These are phyloP conservation scores for Leucozona laternaria DNA, from an alignment of 2,888 invertebrate species.

Conservation along the genomic window DNA sequence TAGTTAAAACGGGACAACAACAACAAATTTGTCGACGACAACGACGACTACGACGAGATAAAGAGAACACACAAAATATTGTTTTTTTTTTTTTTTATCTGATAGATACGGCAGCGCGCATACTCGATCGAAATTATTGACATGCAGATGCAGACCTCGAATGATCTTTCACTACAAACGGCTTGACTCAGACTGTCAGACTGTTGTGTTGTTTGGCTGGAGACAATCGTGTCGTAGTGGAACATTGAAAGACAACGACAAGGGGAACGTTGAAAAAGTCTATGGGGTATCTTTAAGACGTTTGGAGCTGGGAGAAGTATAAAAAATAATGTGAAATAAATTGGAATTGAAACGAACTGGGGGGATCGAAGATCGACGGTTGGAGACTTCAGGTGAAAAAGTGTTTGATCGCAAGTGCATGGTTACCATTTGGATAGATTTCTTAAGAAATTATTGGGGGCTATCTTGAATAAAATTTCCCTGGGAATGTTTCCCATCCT, in stretches of 20 bases:
- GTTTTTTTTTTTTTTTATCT: constrained; percentile 42
- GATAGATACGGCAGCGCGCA: constrained; percentile 61
- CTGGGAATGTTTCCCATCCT: too few relatives aligned
- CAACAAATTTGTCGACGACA: constrained; percentile 49
- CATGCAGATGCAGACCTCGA: constrained; percentile 46
- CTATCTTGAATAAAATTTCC: too few relatives aligned
- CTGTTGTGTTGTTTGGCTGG: constrained; percentile 50
- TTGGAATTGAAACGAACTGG: constrained; percentile 33
- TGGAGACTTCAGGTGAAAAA: constrained; percentile 63
- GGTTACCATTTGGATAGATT: constrained; percentile 8
- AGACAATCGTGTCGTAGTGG: constrained; percentile 46
- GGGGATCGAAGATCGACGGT: constrained; percentile 8
- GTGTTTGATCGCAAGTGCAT: constrained; percentile 44
- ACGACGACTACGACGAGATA: constrained; percentile 1
- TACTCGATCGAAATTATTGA: constrained; percentile 30
- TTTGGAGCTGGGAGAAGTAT: background rate
- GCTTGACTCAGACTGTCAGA: constrained; percentile 66
- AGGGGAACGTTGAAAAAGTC: constrained; percentile 29
- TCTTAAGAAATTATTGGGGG: too few relatives aligned
- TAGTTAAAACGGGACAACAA: constrained; percentile 33
- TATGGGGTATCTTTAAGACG: constrained; percentile 41
- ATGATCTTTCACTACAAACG: constrained; percentile 72
- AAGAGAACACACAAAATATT: constrained; percentile 14
- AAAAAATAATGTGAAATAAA: background rate
- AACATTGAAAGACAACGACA: constrained; percentile 4